Conservation (phyloP, 2,888 invertebrate genomes). For the Carabus problematicus region DNA sequence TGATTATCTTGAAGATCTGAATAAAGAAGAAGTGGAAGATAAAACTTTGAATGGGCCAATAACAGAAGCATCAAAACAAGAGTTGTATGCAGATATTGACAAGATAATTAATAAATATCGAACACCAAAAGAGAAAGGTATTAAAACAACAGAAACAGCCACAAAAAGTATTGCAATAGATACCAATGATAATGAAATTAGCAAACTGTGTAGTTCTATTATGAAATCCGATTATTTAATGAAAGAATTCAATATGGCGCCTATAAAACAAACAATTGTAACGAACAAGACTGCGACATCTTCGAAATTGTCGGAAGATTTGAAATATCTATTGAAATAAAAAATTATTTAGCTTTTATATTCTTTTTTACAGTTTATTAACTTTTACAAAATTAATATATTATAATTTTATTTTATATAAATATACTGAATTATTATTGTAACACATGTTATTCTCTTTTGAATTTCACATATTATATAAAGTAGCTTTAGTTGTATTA, state of each 20-base stretch:
- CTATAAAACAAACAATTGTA: background rate
- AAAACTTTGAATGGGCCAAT: background rate
- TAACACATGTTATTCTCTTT: background rate
- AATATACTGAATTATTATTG: slow-evolving; percentile 8
- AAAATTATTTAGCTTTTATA: slow-evolving; percentile 1
- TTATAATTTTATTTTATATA: slow-evolving; percentile 1
- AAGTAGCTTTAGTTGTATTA: background rate
- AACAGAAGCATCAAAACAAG: background rate
- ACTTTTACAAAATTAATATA: background rate
- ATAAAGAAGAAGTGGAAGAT: background rate
- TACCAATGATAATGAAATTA: slow-evolving; percentile 1
- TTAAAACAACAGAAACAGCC: slow-evolving; percentile 5
- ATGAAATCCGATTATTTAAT: slow-evolving; percentile 37
- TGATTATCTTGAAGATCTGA: slow-evolving; percentile 9
- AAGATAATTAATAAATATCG: slow-evolving; percentile 11
- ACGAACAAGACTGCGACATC: background rate
- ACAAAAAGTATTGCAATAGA: slow-evolving; percentile 9
- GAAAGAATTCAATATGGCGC: slow-evolving; percentile 25
- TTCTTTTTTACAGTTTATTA: background rate
- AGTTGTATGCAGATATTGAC: background rate
- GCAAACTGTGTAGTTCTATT: slow-evolving; percentile 13
- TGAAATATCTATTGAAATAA: slow-evolving; percentile 31
- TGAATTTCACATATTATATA: background rate
- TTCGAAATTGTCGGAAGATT: slow-evolving; percentile 22
- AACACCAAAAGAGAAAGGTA: slow-evolving; percentile 2